These are phyloP conservation scores for Vulpes lagopus DNA, from an alignment of 2,113 vertebrate species.

Conservation along the genomic window DNA sequence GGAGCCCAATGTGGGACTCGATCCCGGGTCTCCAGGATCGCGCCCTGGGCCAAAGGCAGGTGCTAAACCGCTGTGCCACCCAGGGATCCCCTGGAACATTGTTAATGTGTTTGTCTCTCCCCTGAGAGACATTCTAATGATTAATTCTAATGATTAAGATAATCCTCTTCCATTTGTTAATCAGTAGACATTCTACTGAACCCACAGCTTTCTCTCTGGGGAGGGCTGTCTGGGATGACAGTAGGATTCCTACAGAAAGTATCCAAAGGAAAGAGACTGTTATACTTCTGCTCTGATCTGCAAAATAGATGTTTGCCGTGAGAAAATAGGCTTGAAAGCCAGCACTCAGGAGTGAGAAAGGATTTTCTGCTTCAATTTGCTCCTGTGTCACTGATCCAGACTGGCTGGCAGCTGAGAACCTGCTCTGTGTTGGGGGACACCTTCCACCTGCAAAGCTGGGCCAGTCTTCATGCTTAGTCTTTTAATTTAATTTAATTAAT, in stretches of 20 bases:
- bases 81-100: background rate
- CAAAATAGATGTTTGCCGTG: too few species aligned
- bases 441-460: background rate
- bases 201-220: background rate
- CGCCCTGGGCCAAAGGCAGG: too few species aligned
- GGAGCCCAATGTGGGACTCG: too few species aligned
- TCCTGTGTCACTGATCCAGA: background rate
- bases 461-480: background rate
- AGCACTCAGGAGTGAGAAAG: background rate
- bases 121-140: too few species aligned
- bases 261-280: background rate
- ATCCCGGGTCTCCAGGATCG: too few species aligned
- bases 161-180: too few species aligned
- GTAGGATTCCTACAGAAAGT: background rate
- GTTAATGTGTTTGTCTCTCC: background rate
- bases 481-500: too few species aligned
- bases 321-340: background rate
- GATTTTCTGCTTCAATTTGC: background rate
- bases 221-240: background rate
- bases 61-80: too few species aligned
- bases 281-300: background rate
- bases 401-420: background rate
- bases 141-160: too few species aligned
- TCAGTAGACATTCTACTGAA: background rate
- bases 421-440: background rate